Conservation (phyloP, 2,888 invertebrate species). For the Cerastis leucographa region DNA sequence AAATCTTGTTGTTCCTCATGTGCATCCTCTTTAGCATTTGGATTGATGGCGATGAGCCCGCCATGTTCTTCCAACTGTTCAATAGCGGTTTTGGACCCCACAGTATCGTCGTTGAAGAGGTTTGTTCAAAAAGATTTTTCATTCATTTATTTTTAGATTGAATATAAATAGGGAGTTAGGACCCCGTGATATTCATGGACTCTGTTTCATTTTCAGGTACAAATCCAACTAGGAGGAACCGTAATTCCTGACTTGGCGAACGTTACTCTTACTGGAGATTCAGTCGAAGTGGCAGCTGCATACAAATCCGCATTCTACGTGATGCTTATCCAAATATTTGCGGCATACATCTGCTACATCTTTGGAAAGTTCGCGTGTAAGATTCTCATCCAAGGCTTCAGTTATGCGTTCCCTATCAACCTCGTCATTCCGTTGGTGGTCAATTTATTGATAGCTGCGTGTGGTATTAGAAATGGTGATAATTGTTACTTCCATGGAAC, state of each 20-base stretch:
- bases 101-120: slow-evolving; percentile 94
- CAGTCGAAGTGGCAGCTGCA: slow-evolving; percentile 93
- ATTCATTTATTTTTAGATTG: not conserved
- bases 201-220: slow-evolving; percentile 86
- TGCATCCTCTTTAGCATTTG: slow-evolving; percentile 93
- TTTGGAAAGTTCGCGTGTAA: slow-evolving; percentile 99
- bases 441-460: slow-evolving; percentile 96
- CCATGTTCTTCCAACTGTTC: slow-evolving; percentile 94
- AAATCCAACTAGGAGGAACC: slow-evolving; percentile 91
- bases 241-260: slow-evolving; percentile 94
- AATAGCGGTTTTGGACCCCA: slow-evolving; percentile 94
- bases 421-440: slow-evolving; percentile 97
- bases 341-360: slow-evolving; percentile 97
- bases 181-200: not conserved
- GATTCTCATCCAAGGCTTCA: slow-evolving; percentile 98
- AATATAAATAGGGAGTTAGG: too few species aligned
- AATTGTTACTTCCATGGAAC: slow-evolving; percentile 96
- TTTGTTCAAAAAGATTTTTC: slow-evolving; percentile 67
- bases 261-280: slow-evolving; percentile 94
- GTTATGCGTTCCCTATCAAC: slow-evolving; percentile 98
- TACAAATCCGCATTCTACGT: slow-evolving; percentile 94
- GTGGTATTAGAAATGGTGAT: slow-evolving; percentile 96
- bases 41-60: slow-evolving; percentile 94
- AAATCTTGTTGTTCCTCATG: slow-evolving; percentile 95
- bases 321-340: slow-evolving; percentile 94